Evolutionary conservation across 2,113 vertebrate species (phyloP), one percentile per base, ranked within the genome.

Genomic region (Turdus rufiventris): DNA sequence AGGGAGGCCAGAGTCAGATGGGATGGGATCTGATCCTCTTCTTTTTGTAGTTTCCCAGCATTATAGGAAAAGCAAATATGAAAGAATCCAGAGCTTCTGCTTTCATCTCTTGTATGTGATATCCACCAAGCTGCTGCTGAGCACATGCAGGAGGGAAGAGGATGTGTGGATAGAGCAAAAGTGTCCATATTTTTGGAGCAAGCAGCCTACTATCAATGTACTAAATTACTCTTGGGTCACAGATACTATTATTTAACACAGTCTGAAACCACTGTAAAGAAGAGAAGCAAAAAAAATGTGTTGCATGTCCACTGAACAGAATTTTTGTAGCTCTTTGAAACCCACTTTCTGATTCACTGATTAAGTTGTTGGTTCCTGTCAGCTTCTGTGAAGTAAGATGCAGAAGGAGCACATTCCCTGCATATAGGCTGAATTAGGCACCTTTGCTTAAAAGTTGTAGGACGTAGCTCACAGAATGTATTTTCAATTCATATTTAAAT

Each of bases 401-500:
- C 25, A 71, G 79, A 43, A 92, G 42, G 40, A 88, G 16, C 15
- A 29, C 19, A 33, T 82, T 78, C 36, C 45, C 31, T 85, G 28
- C 45, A 47, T 29, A 42, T 5, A 56, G 60, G 33, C 68, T 71
- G 40, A 73, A 66, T 58, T 1, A 2, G 56, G 38, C 40, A 84
- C 21, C 56, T 73, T 54, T 89, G 66, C 79, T 85, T 77, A 73
- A 88, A 83, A 88, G 29, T 8, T 45, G 29, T 42, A 40, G 50
- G 50, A 53, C 67, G 61, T 82, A 76, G 50, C 45, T 93, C 57
- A 73, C 66, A 0, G 4, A 88, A 62, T 25, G 50, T 0, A 0
- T 77, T 93, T 91, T 73, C 47, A 60, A 56, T 67, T 80, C 47
- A 6, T 88, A 77, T 86, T 94, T 67, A 94, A 93, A 92, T 74